Conservation (phyloP, 2,113 vertebrate genomes). For the Tachysurus fulvidraco region DNA sequence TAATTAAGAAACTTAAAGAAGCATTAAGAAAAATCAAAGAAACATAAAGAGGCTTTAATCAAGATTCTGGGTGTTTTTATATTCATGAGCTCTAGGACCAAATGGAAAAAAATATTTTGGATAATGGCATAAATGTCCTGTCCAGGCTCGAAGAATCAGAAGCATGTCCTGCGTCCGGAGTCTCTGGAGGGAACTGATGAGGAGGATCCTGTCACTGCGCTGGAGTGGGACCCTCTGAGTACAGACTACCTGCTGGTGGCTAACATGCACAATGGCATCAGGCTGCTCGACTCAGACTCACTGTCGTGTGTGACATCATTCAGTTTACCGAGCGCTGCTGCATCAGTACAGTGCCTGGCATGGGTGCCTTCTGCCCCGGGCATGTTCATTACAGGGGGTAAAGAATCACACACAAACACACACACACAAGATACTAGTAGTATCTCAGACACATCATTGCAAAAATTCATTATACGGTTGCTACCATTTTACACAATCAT, state of each 20-base stretch:
- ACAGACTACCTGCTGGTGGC: constrained; percentile 92
- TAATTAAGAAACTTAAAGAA: background rate
- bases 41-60: background rate
- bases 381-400: constrained; percentile 95
- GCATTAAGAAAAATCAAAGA: no score
- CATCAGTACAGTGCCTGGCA: constrained; percentile 92
- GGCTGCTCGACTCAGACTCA: constrained; percentile 89
- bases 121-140: background rate
- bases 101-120: no score
- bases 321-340: constrained; percentile 83
- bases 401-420: background rate
- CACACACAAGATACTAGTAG: background rate
- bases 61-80: background rate
- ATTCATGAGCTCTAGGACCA: background rate
- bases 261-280: constrained; percentile 89
- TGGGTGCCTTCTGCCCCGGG: constrained; percentile 97
- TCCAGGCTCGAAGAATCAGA: constrained; percentile 88
- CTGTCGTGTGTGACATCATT: constrained; percentile 88
- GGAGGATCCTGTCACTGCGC: constrained; percentile 89
- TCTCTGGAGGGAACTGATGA: constrained; percentile 92
- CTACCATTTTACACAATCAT: background rate
- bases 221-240: constrained; percentile 96
- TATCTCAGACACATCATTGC: background rate
- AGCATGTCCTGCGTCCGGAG: constrained; percentile 90
- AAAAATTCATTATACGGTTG: background rate